Evolutionary conservation across 2,797 vertebrate species (phyloP), one percentile per base, ranked within the genome.

Genomic region (Pipistrellus pygmaeus): DNA sequence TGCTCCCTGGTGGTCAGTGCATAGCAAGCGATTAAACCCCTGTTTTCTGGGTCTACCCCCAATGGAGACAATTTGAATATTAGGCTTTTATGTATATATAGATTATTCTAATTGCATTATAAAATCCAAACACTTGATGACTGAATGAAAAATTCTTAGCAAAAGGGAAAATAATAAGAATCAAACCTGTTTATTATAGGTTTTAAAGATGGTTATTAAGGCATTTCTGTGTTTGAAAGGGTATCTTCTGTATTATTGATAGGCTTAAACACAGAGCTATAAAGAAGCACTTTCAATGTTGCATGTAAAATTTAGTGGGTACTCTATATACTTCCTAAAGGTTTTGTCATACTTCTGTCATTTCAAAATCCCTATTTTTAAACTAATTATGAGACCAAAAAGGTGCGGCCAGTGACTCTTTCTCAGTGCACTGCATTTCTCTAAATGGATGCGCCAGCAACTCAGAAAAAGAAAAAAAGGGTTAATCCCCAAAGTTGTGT

Each of bases 341-440:
- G 2, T 60, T 80, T 46, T 88, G 9, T 18, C 15, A 2, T 66
- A 27, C 27, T 53, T 75, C 60, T 57, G 14, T 51, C 55, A 44
- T 78, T 92, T 95, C n/a, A 73, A 41, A 53, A 13, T 91, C 20
- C 35, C 12, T 25, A 11, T 69, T 60, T 95, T 93, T 71, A 80
- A 73, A 25, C 25, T 78, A 57, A 80, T 66, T 82, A 23, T 32
- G 85, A 90, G 8, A 23, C 17, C 38, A 35, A 32, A 57, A 72
- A 23, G 25, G 21, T 46, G 38, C 8, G 1, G 51, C 6, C 30
- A 64, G 0, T 66, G 44, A 5, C 10, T 85, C 18, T 32, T 14
- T 46, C 60, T 89, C 62, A 32, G 1, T 27, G n/a, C 44, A 7
- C 8, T 48, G 10, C 10, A 8, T 21, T 21, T 21, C 62, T 87